phyloP scores from a whole-genome alignment of 92 coral and sea anemone species.

The Phenganax marumi region DNA sequence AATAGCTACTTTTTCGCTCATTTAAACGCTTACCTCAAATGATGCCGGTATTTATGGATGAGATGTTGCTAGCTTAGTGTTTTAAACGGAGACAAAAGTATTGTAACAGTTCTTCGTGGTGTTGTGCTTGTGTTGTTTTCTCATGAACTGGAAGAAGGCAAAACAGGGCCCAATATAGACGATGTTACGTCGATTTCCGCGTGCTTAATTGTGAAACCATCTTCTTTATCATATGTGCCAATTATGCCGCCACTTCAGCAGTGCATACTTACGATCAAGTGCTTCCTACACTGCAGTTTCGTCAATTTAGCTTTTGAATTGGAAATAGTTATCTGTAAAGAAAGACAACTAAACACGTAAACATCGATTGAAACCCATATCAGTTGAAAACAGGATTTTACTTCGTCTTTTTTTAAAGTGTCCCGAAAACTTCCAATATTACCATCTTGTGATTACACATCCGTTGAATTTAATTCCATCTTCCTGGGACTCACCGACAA shows the following conservation, averaged over 20 bases:
- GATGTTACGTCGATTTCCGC: conserved; percentile 5
- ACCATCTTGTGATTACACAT: no score
- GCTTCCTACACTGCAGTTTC: neutral
- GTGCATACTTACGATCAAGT: neutral
- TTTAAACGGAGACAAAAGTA: neutral
- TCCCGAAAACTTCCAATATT: no score
- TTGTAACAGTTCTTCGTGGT: neutral
- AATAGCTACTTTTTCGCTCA: no score
- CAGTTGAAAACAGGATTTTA: no score
- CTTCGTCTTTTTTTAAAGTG: no score
- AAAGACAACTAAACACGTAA: no score
- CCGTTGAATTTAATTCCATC: no score
- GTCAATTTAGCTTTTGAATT: no score
- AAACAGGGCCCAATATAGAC: conserved; percentile 1
- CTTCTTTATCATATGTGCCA: neutral
- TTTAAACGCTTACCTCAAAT: conserved; percentile 1
- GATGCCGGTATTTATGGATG: neutral
- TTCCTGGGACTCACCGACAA: no score
- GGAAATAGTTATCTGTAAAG: no score
- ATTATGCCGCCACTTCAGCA: neutral
- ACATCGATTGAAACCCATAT: no score
- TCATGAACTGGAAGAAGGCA: neutral
- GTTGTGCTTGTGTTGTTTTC: conserved; percentile 4
- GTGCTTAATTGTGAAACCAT: neutral
- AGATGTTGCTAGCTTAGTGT: neutral